Percentiles rank a stretch among this genome's conserved stretches.
phyloP scores from a whole-genome alignment of 2,113 vertebrate species.

The Lepisosteus osseus region DNA sequence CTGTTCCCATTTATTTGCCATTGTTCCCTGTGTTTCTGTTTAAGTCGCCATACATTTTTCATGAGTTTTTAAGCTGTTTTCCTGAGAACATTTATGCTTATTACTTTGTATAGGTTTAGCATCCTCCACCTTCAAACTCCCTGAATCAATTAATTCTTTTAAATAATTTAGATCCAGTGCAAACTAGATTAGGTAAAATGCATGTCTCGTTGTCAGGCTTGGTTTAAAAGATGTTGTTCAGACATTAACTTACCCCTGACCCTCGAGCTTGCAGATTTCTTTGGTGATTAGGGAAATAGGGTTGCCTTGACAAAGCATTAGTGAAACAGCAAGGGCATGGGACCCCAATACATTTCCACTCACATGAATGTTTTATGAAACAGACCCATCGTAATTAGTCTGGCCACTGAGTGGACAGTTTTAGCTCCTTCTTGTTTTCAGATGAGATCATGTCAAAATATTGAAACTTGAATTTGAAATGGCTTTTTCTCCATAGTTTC shows the following conservation, averaged over 20 bases:
- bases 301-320: slow-evolving; percentile 67
- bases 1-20: slow-evolving; percentile 60
- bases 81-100: slow-evolving; percentile 61
- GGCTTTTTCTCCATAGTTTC: too few species aligned
- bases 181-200: slow-evolving; percentile 64
- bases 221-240: slow-evolving; percentile 53
- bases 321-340: slow-evolving; percentile 34
- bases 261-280: slow-evolving; percentile 52
- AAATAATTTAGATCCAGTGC: slow-evolving; percentile 69
- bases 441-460: slow-evolving; percentile 72
- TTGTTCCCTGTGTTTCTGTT: slow-evolving; percentile 46
- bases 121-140: slow-evolving; percentile 64
- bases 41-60: slow-evolving; percentile 65
- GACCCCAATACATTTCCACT: slow-evolving; percentile 60
- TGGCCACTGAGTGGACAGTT: slow-evolving; percentile 64
- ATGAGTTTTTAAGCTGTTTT: slow-evolving; percentile 73
- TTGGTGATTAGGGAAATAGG: slow-evolving; percentile 65
- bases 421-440: slow-evolving; percentile 55
- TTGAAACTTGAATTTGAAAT: slow-evolving; percentile 36
- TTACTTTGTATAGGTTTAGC: slow-evolving; percentile 60
- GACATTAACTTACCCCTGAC: slow-evolving; percentile 55
- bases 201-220: slow-evolving; percentile 56
- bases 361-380: slow-evolving; percentile 75
- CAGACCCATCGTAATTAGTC: slow-evolving; percentile 73
- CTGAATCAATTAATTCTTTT: slow-evolving; percentile 76